phyloP scores from a whole-genome alignment of 2,113 vertebrate genomes.

The Glaucomys volans region DNA sequence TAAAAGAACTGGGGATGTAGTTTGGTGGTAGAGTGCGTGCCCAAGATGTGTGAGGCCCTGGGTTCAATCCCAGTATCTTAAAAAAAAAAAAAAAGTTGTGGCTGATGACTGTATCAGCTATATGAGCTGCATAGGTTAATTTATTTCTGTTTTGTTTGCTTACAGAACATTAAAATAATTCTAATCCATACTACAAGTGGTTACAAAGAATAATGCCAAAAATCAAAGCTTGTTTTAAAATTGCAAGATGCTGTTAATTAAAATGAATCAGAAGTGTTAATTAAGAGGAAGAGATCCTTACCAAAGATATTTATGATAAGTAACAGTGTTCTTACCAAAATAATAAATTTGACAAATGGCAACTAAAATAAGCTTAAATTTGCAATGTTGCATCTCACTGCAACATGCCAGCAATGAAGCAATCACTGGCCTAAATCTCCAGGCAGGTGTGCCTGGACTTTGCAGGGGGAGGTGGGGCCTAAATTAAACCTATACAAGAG shows the following conservation, averaged over 20 bases:
- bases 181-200: neutral
- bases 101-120: neutral
- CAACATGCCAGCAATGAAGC: neutral
- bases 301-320: neutral
- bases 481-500: neutral
- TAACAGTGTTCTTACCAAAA: conserved; percentile 13
- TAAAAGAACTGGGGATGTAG: too few species aligned
- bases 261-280: neutral
- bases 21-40: too few species aligned
- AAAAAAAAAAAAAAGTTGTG: neutral
- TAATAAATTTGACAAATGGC: neutral
- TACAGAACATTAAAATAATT: neutral
- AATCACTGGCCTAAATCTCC: neutral
- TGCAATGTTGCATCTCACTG: neutral
- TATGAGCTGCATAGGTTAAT: neutral
- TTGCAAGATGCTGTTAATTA: neutral
- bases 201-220: neutral
- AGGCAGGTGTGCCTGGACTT: neutral
- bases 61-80: too few species aligned
- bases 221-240: neutral
- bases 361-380: neutral
- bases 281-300: neutral
- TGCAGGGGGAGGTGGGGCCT: neutral
- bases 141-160: neutral
- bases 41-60: too few species aligned